Conservation (phyloP, 2,797 vertebrate genomes). For the Psittacula derbiana region DNA sequence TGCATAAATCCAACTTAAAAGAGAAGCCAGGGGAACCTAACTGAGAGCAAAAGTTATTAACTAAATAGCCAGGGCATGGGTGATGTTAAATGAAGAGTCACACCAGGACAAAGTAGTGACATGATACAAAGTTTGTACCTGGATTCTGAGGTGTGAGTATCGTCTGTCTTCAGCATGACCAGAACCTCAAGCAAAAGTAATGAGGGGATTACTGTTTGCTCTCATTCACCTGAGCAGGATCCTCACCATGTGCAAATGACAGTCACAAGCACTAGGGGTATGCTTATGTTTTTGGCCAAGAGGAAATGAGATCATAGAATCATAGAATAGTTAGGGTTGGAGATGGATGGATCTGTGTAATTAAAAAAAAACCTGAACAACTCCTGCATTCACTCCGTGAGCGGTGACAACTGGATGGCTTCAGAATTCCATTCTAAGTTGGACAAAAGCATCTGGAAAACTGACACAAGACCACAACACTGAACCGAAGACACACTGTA, state of each 20-base stretch:
- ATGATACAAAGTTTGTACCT: not conserved
- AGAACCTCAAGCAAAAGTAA: not conserved
- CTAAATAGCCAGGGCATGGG: not conserved
- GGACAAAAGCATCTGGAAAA: not conserved
- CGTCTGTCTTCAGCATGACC: not conserved
- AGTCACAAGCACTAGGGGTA: not conserved
- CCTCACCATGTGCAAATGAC: not conserved
- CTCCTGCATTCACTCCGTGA: not conserved
- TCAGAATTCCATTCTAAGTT: not conserved
- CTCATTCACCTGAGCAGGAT: not conserved
- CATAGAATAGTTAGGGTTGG: no score
- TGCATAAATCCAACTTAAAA: not conserved
- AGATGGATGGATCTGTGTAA: not conserved
- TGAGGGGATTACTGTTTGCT: not conserved
- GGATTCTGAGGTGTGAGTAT: not conserved
- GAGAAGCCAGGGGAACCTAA: not conserved
- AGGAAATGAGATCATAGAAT: not conserved
- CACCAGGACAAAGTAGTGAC: not conserved
- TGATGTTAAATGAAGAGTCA: not conserved
- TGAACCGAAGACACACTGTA: not conserved
- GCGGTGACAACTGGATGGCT: not conserved
- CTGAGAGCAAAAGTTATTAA: not conserved
- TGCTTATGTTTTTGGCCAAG: not conserved
- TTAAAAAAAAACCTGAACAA: not conserved
- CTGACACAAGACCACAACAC: not conserved